A percentile compares a stretch with the other conserved stretches of the same genome.
These are phyloP conservation scores for Phoxinus dragarum DNA, from an alignment of 2,797 vertebrate species.

Conservation along the genomic window DNA sequence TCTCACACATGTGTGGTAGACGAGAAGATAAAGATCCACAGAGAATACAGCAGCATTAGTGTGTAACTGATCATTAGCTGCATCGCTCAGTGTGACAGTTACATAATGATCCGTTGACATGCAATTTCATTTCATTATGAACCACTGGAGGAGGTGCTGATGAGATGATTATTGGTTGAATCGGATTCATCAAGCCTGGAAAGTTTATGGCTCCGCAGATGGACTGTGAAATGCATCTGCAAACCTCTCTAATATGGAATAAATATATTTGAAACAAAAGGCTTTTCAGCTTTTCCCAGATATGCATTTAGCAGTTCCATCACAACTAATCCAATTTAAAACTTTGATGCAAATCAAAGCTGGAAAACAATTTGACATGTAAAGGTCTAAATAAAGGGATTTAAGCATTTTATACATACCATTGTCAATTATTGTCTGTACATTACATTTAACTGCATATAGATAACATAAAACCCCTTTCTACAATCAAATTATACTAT, in stretches of 20 bases:
- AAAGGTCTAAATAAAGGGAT: neutral
- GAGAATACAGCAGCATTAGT: constrained; percentile 36
- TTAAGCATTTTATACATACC: neutral
- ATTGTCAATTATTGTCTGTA: neutral
- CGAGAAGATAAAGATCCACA: constrained; percentile 15
- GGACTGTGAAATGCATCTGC: constrained; percentile 37
- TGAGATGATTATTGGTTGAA: constrained; percentile 53
- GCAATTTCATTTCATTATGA: constrained; percentile 55
- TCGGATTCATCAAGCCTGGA: constrained; percentile 43
- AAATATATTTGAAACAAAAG: neutral
- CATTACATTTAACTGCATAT: neutral
- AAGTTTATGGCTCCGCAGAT: constrained; percentile 31
- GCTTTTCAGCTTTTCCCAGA: neutral
- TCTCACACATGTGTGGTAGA: neutral
- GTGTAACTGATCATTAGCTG: constrained; percentile 47
- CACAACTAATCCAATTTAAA: neutral
- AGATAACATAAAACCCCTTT: neutral
- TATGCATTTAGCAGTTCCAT: neutral
- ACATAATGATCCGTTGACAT: constrained; percentile 56
- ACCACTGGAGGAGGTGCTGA: constrained; percentile 46
- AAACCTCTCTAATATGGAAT: constrained; percentile 4
- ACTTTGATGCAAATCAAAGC: neutral
- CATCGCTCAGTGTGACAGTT: constrained; percentile 47
- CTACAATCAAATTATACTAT: neutral
- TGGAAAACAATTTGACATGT: neutral